Base-by-base conservation (phyloP, 2,113 vertebrate genomes). In the Ellobius talpinus region DNA sequence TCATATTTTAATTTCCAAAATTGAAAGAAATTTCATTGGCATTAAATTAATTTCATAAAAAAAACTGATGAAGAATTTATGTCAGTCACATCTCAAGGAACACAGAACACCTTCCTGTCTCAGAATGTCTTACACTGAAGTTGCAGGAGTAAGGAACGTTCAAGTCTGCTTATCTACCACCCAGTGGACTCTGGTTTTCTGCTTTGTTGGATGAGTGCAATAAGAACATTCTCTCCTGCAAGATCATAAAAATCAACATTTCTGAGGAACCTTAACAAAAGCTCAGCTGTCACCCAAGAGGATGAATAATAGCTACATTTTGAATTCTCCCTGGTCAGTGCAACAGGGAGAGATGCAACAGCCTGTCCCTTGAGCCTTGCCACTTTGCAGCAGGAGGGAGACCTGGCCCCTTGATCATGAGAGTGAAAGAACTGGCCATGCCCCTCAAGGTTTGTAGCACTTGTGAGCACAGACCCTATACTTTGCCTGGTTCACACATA, bases 131-230 rank as follows among this genome's bases (percentile, higher is more conserved):
- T 58, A 31, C 0, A 0, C 19, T 95, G 72, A 82, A 39, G 8
- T 50, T 96, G 24, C 55, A 76, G 42, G 66, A 78, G 16, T 87
- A 88, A 77, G 26, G 68, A 92, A 52, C 14, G 92, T 92, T 92
- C 47, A 77, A 82, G n/a, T 29, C 17, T n/a, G 8, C 14, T 93
- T 61, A 76, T 96, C 55, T 79, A 3, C 45, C 39, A 93, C 94
- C 58, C 65, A 79, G 36, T 93, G 21, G 72, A 93, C 93, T 90
- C 29, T 81, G 70, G 94, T 94, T 95, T 95, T 96, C 93, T 97
- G 68, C 94, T 91, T 87, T 95, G n/a, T 52, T 84, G 78, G 17
- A 74, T 70, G 77, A 95, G 45, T 0, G 5, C 95, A 63, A 36
- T 77, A 79, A 72, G 82, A 12, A 85, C 61, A 87, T 96, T 96